Percentiles rank a stretch among this genome's conserved stretches.
phyloP scores from a whole-genome alignment of 2,113 vertebrate species.

The Cyphomyrus plagiostoma region DNA sequence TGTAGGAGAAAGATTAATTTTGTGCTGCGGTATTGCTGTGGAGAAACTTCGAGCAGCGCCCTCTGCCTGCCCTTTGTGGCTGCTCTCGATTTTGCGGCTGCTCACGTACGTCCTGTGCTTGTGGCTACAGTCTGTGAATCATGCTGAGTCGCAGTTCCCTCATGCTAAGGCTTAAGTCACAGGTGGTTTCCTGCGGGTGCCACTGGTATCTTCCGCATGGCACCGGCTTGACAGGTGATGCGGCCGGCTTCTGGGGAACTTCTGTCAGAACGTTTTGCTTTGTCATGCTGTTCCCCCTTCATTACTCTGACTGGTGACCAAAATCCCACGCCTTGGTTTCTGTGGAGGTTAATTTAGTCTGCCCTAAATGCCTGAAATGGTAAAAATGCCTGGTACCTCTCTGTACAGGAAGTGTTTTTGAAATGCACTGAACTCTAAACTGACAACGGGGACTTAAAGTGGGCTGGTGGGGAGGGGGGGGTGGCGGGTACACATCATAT shows the following conservation, averaged over 20 bases:
- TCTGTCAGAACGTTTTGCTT: background rate
- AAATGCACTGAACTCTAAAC: background rate
- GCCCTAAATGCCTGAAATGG: background rate
- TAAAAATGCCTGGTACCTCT: background rate
- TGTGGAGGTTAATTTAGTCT: background rate
- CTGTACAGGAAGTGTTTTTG: background rate
- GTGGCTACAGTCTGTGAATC: background rate
- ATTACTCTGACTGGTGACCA: background rate
- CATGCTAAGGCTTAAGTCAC: background rate
- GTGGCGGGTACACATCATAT: background rate
- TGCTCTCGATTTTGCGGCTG: background rate
- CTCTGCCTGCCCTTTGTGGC: background rate
- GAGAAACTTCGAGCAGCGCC: background rate
- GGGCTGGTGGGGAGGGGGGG: background rate
- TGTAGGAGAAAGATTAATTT: background rate
- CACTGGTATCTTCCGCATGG: background rate
- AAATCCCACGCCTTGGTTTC: background rate
- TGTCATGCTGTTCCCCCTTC: background rate
- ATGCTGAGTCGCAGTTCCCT: background rate
- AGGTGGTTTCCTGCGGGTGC: conserved; percentile 5
- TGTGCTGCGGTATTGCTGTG: background rate
- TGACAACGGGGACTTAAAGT: background rate
- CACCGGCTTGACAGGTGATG: background rate
- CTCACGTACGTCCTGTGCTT: background rate
- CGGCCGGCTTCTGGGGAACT: background rate